Evolutionary conservation across 2,797 vertebrate genomes (phyloP).

Genomic region (Sebastolobus alascanus): DNA sequence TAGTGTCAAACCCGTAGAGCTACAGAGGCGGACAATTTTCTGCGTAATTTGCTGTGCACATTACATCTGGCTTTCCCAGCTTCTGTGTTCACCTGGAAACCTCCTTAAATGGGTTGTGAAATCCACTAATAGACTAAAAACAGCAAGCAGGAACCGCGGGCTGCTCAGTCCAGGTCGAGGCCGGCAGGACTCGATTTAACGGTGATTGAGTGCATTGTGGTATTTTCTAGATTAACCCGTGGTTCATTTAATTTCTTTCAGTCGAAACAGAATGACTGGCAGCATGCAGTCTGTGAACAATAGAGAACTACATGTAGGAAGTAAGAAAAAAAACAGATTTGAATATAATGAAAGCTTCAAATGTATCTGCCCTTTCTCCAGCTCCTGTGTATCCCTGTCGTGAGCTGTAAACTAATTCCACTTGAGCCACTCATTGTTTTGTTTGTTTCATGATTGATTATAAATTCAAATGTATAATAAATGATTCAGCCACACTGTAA

Average conservation of each 20-base stretch:
- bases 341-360: constrained; percentile 44
- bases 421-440: constrained; percentile 50
- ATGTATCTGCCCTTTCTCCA: constrained; percentile 10
- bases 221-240: constrained; percentile 66
- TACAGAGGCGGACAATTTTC: constrained; percentile 26
- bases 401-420: constrained; percentile 53
- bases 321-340: constrained; percentile 23
- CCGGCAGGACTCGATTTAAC: constrained; percentile 43
- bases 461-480: constrained; percentile 53
- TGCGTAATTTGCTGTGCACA: constrained; percentile 50
- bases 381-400: constrained; percentile 13
- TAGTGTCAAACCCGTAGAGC: constrained; percentile 29
- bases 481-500: constrained; percentile 61
- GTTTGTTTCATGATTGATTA: constrained; percentile 60
- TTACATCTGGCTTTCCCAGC: constrained; percentile 49
- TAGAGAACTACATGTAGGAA: constrained; percentile 8
- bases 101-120: constrained; percentile 63
- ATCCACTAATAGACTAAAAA: constrained; percentile 61
- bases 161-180: constrained; percentile 21
- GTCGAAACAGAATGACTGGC: constrained; percentile 55
- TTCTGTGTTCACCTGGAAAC: constrained; percentile 59
- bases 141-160: constrained; percentile 20
- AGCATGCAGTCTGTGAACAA: constrained; percentile 35
- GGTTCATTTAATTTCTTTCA: constrained; percentile 64
- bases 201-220: constrained; percentile 40